These are phyloP conservation scores for Sarcoramphus papa DNA, from an alignment of 2,797 vertebrate species.

Conservation along the genomic window DNA sequence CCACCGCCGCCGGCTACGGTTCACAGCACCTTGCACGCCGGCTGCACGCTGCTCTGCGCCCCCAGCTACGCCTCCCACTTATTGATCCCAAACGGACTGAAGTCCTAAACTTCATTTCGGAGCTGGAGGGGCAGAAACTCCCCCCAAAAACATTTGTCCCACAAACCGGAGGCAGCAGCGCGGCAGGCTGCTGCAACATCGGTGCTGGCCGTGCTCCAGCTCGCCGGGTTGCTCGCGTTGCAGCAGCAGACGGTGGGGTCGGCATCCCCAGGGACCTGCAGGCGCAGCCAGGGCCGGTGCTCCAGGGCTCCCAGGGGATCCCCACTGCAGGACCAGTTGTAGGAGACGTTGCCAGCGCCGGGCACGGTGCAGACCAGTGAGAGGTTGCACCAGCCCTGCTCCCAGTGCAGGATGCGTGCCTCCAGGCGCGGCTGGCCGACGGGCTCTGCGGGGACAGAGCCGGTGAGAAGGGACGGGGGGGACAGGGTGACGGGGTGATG, in stretches of 20 bases:
- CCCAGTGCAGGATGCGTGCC: accelerated
- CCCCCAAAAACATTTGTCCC: too few relatives aligned
- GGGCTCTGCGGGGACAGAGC: background rate
- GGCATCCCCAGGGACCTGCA: accelerated
- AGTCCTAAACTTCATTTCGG: background rate
- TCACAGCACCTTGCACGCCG: too few relatives aligned
- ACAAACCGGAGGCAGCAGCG: background rate
- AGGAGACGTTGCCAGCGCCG: accelerated
- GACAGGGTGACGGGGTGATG: background rate
- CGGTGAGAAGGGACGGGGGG: background rate
- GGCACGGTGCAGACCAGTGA: background rate
- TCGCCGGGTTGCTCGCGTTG: background rate
- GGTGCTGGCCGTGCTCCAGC: background rate
- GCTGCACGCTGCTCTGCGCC: background rate
- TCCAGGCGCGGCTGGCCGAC: accelerated
- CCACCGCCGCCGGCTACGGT: accelerated
- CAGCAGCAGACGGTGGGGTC: accelerated
- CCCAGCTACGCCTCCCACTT: background rate
- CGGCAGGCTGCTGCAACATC: accelerated
- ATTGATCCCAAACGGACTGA: background rate
- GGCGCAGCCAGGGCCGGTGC: accelerated
- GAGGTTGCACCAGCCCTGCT: background rate
- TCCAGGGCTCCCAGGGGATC: accelerated
- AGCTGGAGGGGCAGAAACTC: background rate
- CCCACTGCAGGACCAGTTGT: background rate